phyloP scores from a whole-genome alignment of 2,797 vertebrate species.

The Malurus splendens region DNA sequence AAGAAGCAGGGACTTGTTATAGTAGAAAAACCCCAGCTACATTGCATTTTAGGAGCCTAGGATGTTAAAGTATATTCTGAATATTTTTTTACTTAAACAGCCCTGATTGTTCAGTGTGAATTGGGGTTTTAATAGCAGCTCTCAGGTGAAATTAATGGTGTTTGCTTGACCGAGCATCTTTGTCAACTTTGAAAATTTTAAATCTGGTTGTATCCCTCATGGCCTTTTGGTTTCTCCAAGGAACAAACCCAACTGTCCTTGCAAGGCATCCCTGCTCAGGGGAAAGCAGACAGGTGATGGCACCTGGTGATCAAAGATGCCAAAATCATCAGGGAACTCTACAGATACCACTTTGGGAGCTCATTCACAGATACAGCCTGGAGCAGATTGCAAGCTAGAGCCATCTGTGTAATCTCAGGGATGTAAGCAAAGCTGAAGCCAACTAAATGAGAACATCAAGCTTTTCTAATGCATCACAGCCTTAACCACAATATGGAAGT shows the following conservation, averaged over 20 bases:
- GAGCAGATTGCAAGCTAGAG: conserved; percentile 48
- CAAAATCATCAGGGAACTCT: conserved; percentile 20
- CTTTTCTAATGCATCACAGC: conserved; percentile 45
- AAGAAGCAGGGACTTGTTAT: not conserved
- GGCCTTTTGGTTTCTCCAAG: conserved; percentile 12
- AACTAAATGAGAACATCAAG: conserved; percentile 53
- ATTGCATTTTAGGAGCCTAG: not conserved
- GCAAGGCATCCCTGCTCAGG: not conserved
- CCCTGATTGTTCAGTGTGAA: conserved; percentile 8
- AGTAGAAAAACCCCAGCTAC: not conserved
- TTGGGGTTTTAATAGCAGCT: conserved; percentile 27
- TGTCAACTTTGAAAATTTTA: conserved; percentile 9
- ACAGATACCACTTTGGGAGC: conserved; percentile 23
- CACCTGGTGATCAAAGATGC: conserved; percentile 48
- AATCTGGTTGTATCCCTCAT: not conserved
- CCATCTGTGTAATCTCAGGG: conserved; percentile 52
- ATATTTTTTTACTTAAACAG: conserved; percentile 21
- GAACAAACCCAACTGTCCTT: conserved; percentile 20
- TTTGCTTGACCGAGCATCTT: conserved; percentile 33
- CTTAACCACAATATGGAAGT: conserved; percentile 49
- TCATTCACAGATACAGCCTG: conserved; percentile 21
- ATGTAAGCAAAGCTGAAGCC: conserved; percentile 47
- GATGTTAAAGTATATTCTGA: conserved; percentile 8
- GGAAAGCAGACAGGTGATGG: conserved; percentile 27
- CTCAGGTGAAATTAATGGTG: conserved; percentile 19